Conservation (phyloP, 2,113 vertebrate genomes). For the Chelonoidis abingdonii region DNA sequence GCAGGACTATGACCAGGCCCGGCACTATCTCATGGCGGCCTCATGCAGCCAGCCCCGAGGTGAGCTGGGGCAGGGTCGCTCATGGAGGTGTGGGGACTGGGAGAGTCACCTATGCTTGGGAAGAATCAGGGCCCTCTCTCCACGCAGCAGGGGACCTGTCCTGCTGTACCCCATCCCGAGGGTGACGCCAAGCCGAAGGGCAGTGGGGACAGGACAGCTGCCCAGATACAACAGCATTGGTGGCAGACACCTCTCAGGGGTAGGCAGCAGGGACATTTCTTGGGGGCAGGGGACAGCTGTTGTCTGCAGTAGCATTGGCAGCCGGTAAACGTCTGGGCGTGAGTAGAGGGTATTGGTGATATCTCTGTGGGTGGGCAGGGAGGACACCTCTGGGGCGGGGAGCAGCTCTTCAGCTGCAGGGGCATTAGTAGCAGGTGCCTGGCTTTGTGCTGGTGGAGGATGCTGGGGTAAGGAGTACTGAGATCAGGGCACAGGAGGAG, state of each 20-base stretch:
- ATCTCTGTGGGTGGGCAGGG: background rate
- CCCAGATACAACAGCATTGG: background rate
- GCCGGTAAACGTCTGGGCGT: background rate
- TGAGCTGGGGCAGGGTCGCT: background rate
- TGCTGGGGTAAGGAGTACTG: background rate
- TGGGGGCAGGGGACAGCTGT: background rate
- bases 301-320: background rate
- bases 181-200: background rate
- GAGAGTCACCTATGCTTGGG: background rate
- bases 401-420: background rate
- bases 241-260: background rate
- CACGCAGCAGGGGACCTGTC: background rate
- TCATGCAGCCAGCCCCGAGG: conserved; percentile 86
- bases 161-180: background rate
- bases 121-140: background rate
- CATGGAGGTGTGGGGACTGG: background rate
- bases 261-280: background rate
- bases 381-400: background rate
- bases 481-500: background rate
- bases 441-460: background rate
- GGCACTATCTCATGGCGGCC: conserved; percentile 83
- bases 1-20: conserved; percentile 85
- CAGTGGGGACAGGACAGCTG: background rate
- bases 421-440: background rate
- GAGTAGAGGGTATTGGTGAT: background rate